phyloP scores from a whole-genome alignment of 2,113 vertebrate genomes.

The Podarcis raffonei region DNA sequence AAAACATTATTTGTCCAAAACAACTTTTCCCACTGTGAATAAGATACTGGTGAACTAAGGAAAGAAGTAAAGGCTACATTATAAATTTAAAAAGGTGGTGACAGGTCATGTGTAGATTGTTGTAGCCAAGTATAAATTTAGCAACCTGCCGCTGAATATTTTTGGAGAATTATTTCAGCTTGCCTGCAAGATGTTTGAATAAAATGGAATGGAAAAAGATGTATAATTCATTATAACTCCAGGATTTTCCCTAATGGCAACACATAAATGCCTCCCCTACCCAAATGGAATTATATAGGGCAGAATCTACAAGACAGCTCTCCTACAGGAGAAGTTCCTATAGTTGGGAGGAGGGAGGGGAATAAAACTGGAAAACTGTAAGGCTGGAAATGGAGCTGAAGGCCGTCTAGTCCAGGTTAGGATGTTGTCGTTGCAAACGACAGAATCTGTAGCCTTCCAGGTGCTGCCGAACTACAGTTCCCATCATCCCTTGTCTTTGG shows the following conservation, averaged over 20 bases:
- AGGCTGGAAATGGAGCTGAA: neutral
- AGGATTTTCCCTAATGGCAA: neutral
- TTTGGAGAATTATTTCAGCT: conserved; percentile 56
- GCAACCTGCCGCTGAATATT: conserved; percentile 64
- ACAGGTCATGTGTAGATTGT: conserved; percentile 47
- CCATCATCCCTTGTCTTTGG: too few species aligned
- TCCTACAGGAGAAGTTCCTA: neutral
- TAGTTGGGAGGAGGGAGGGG: neutral
- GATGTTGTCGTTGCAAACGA: neutral
- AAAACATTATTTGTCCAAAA: neutral
- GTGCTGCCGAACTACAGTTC: too few species aligned
- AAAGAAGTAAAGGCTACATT: conserved; percentile 34
- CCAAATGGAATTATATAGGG: neutral
- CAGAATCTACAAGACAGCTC: neutral
- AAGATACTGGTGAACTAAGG: neutral
- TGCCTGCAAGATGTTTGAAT: conserved; percentile 47
- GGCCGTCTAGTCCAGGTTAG: neutral
- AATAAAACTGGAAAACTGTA: neutral
- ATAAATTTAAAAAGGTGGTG: conserved; percentile 56
- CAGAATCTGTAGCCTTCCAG: too few species aligned
- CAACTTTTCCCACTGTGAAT: neutral
- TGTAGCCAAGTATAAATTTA: conserved; percentile 69
- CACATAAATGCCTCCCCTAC: neutral
- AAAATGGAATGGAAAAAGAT: conserved; percentile 50
- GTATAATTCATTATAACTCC: conserved; percentile 3